phyloP scores from a whole-genome alignment of 2,113 vertebrate species.

The Sialia sialis region DNA sequence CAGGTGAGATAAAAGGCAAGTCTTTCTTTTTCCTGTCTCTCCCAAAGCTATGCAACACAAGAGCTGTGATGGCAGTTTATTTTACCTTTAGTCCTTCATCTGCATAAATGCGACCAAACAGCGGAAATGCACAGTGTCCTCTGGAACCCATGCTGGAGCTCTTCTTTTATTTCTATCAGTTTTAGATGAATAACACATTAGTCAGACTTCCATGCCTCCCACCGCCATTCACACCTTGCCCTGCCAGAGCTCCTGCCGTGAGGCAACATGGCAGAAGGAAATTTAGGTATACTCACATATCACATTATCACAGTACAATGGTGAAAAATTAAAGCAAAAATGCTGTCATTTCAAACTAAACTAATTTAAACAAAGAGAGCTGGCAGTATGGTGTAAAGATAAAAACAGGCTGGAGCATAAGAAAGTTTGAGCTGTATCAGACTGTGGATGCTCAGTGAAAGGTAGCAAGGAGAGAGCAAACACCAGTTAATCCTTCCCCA shows the following conservation, averaged over 20 bases:
- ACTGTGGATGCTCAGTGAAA: background rate
- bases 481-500: background rate
- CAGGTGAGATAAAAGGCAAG: background rate
- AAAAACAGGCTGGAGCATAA: background rate
- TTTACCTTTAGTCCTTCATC: background rate
- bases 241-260: background rate
- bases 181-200: background rate
- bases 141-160: background rate
- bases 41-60: background rate
- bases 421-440: background rate
- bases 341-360: background rate
- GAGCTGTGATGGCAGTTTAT: background rate
- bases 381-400: background rate
- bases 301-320: background rate
- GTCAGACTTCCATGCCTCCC: background rate
- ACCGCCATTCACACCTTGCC: background rate
- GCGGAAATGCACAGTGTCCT: background rate
- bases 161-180: background rate
- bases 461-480: background rate
- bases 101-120: background rate
- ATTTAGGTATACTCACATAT: background rate
- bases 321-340: background rate
- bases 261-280: background rate
- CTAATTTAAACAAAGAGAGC: background rate
- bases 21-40: background rate